Percentiles rank a stretch among this genome's conserved stretches.
Evolutionary conservation across 2,797 vertebrate species (phyloP).

Genomic region (Danio albolineatus): DNA sequence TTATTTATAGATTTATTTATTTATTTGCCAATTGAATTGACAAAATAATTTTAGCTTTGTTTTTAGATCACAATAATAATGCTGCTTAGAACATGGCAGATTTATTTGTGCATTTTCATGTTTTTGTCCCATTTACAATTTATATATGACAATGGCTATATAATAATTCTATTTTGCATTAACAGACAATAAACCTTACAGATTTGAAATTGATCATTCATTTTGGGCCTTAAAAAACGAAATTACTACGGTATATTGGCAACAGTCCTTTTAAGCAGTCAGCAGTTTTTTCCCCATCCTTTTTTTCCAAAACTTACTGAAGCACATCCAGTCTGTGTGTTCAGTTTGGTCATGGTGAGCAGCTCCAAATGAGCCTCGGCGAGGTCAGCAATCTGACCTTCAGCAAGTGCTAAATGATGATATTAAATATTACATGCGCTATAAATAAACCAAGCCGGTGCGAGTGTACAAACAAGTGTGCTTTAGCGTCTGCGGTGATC

Average conservation of each 20-base stretch:
- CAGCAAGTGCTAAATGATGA: constrained; percentile 61
- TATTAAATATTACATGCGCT: constrained; percentile 23
- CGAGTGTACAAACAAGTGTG: constrained; percentile 9
- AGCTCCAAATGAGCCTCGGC: constrained; percentile 66
- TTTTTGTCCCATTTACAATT: not conserved
- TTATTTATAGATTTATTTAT: too few relatives aligned
- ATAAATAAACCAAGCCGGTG: constrained; percentile 30
- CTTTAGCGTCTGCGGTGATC: constrained; percentile 9
- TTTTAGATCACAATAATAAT: too few relatives aligned
- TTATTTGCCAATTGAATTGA: too few relatives aligned
- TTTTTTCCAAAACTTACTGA: constrained; percentile 75
- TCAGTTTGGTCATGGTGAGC: constrained; percentile 70
- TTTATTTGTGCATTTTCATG: not conserved
- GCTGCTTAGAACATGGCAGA: too few relatives aligned
- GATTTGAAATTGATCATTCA: not conserved
- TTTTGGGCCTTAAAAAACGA: not conserved
- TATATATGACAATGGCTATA: not conserved
- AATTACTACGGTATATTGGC: not conserved
- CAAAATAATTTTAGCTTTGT: too few relatives aligned
- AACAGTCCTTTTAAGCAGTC: constrained; percentile 23
- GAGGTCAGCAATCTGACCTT: constrained; percentile 78
- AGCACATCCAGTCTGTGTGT: constrained; percentile 71
- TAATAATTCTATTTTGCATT: not conserved
- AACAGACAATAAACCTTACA: not conserved
- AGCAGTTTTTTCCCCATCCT: constrained; percentile 65